Base-by-base conservation (phyloP, 2,797 vertebrate species). In the Leptatherina wallacei region DNA sequence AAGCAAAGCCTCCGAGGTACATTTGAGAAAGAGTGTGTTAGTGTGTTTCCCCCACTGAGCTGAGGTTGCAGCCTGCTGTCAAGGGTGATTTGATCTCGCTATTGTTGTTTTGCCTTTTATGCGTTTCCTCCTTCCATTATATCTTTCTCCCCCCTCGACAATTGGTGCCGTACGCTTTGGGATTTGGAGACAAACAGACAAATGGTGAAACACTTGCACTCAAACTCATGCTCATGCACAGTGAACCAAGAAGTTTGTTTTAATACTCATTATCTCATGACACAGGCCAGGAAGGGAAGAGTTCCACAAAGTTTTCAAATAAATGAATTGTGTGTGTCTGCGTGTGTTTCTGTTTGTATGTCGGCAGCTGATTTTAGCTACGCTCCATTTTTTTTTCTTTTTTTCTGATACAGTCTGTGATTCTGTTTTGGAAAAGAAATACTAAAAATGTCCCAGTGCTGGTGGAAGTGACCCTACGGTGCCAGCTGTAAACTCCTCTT, bases 401-500 rank as follows among this genome's bases (percentile, higher is more conserved):
- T 79, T 88, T 66, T 74, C 69, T 38, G 71, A 83, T 52, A 60
- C 66, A 78, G 75, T 82, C 70, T 73, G 76, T 83, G 77, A 57
- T 69, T 88, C 69, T 91, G 88, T 91, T 94, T 92, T 92, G 92
- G 91, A 93, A 93, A 90, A 80, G 29, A 88, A 91, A 91, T 86
- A 83, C 86, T 86, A 90, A 94, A 93, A 92, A 89, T 86, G 87
- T 84, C 81, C 75, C 83, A 78, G 80, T 75, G 55, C 80, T 85
- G 77, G 77, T 80, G 76, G 85, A 67, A 88, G 77, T 92, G 90
- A 92, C 89, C 87, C 76, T 33, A 73, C 69, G 54, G n/a, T 89
- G 83, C 89, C 89, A 91, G 84, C 89, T 67, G 55, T 91, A 90
- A 92, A 91, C 80, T 93, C 93, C 93, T 93, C 93, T 92, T 94